These are phyloP conservation scores for Siniperca scherzeri DNA, from an alignment of 2,797 vertebrate species.

Conservation along the genomic window DNA sequence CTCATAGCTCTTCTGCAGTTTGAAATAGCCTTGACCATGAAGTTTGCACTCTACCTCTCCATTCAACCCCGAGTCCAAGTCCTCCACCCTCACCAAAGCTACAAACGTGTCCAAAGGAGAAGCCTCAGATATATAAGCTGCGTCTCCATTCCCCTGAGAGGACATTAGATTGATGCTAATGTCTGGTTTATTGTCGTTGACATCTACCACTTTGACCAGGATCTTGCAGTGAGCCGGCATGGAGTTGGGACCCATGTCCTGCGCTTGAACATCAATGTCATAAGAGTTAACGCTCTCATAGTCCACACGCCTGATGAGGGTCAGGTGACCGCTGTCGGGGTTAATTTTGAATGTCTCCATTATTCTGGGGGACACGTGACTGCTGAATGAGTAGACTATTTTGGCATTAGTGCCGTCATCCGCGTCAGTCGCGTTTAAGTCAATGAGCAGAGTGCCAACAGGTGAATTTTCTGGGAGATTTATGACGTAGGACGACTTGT, in stretches of 20 bases:
- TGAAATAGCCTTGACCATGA: slow-evolving; percentile 95
- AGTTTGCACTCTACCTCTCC: slow-evolving; percentile 94
- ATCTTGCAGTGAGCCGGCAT: slow-evolving; percentile 98
- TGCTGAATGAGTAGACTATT: slow-evolving; percentile 95
- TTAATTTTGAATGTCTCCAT: slow-evolving; percentile 95
- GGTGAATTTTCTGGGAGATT: slow-evolving; percentile 92
- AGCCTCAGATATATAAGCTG: slow-evolving; percentile 93
- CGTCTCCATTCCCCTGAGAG: slow-evolving; percentile 91
- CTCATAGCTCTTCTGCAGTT: slow-evolving; percentile 94
- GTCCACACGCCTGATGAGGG: slow-evolving; percentile 92
- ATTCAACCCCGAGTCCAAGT: slow-evolving; percentile 93
- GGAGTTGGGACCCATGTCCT: slow-evolving; percentile 97
- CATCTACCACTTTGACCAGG: slow-evolving; percentile 93
- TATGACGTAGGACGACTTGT: slow-evolving; percentile 91
- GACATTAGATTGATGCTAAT: slow-evolving; percentile 95
- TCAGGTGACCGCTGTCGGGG: slow-evolving; percentile 92
- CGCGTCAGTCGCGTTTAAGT: slow-evolving; percentile 96
- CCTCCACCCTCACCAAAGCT: slow-evolving; percentile 94
- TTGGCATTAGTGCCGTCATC: slow-evolving; percentile 97
- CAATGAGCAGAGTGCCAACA: slow-evolving; percentile 91
- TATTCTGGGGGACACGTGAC: slow-evolving; percentile 94
- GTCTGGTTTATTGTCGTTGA: slow-evolving; percentile 97
- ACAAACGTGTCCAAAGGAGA: slow-evolving; percentile 94
- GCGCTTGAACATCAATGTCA: slow-evolving; percentile 96
- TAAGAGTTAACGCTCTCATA: slow-evolving; percentile 92